phyloP scores from a whole-genome alignment of 2,113 vertebrate species.

The Ceyx margarethae region DNA sequence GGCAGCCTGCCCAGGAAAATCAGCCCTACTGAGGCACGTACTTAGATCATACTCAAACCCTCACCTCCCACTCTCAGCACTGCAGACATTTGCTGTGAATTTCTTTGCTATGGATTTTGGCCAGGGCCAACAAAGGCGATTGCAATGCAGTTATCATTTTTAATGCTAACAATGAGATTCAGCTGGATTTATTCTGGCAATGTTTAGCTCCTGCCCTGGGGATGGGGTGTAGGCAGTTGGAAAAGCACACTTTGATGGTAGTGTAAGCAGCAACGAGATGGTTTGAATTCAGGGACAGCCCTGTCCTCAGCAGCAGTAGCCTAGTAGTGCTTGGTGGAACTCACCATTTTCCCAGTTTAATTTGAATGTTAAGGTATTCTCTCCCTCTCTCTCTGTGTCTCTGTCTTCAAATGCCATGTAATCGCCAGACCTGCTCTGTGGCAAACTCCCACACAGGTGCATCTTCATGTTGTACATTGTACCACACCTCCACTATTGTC shows the following conservation, averaged over 20 bases:
- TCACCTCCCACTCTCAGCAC: not conserved
- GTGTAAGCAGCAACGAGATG: not conserved
- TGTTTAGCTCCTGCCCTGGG: not conserved
- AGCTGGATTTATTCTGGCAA: not conserved
- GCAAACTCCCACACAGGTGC: not conserved
- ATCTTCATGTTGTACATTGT: not conserved
- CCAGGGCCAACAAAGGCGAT: not conserved
- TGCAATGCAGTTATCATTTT: not conserved
- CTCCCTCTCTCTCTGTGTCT: not conserved
- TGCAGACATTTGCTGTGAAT: not conserved
- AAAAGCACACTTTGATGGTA: not conserved
- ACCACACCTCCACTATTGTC: not conserved
- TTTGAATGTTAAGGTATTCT: not conserved
- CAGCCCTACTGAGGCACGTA: not conserved
- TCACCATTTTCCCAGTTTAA: not conserved
- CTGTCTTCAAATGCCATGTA: not conserved
- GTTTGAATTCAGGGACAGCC: not conserved
- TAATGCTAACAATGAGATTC: not conserved
- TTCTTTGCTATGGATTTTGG: not conserved
- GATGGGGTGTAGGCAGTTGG: not conserved
- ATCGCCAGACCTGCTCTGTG: not conserved
- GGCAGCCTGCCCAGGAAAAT: not conserved
- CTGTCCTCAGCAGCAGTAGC: not conserved
- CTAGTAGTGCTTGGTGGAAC: not conserved
- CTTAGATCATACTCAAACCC: not conserved